Evolutionary conservation across 2,113 vertebrate genomes (phyloP), one percentile per base, ranked within the genome.

Genomic region (Corythaixoides concolor): DNA sequence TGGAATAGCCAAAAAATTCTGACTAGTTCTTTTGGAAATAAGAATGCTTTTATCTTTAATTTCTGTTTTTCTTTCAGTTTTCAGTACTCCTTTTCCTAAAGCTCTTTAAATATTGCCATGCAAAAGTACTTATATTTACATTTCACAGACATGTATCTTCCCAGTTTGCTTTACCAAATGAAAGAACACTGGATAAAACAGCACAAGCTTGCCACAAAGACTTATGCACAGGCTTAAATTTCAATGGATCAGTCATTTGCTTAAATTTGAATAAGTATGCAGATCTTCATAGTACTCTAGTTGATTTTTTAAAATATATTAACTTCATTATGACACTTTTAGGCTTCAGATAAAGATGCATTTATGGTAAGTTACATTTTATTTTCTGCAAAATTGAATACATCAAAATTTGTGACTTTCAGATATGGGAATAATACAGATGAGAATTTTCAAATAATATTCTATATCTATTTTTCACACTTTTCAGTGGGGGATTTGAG

Each of bases 111-210:
- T 59, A 77, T 23, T 85, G 55, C 33, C 28, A 88, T 59, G 63
- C 41, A 86, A 78, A 95, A 94, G 26, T 52, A 67, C 73, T 92
- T 63, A 47, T 24, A 93, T 92, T 96, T 90, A 80, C 88, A 90
- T 90, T 94, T 94, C 83, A 94, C 39, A 90, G 68, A 53, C 56
- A 59, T 33, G 0, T 45, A 90, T 67, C 55, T 74, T 70, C 30
- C 43, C 43, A 78, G 60, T 32, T 89, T 93, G 72, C 68, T 88
- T 89, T 47, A 76, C 24, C 64, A 83, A 95, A 93, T 50, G 59
- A 92, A 96, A 90, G 68, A 76, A 82, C 23, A 55, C 27, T 62
- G 87, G 74, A 96, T 68, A 56, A 85, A 96, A 94, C 22, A 91
- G 53, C 62, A 69, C 19, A 74, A 92, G 59, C 33, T 64, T 91